phyloP scores from a whole-genome alignment of 2,113 vertebrate genomes.

The Callaeas wilsoni region DNA sequence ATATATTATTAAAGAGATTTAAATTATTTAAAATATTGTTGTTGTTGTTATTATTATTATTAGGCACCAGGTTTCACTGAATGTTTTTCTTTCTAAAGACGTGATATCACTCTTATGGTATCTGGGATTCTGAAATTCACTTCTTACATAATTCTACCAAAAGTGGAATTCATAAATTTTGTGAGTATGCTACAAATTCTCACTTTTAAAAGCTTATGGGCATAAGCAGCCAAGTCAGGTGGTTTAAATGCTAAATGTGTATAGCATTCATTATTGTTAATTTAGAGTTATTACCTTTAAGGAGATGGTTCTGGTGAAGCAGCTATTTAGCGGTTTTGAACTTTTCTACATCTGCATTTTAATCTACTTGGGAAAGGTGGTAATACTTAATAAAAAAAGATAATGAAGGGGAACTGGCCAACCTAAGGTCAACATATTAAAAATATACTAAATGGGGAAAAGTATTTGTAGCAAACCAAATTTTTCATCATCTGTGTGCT shows the following conservation, averaged over 20 bases:
- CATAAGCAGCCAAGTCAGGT: background rate
- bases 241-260: background rate
- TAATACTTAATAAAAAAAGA: background rate
- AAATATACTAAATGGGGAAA: background rate
- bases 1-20: background rate
- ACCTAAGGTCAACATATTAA: background rate
- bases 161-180: background rate
- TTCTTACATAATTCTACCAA: background rate
- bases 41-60: background rate
- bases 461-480: background rate
- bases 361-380: background rate
- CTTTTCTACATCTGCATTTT: background rate
- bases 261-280: background rate
- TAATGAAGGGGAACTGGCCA: background rate
- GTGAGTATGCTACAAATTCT: background rate
- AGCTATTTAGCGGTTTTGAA: background rate
- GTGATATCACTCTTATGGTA: rapidly evolving
- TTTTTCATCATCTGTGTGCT: background rate
- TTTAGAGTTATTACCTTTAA: background rate
- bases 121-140: background rate
- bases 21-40: background rate
- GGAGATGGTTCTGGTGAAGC: background rate
- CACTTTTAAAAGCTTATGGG: background rate
- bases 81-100: background rate
- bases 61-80: background rate